Percentiles rank a stretch among this genome's conserved stretches.
phyloP scores from a whole-genome alignment of 2,113 vertebrate species.

The Gymnarchus niloticus region DNA sequence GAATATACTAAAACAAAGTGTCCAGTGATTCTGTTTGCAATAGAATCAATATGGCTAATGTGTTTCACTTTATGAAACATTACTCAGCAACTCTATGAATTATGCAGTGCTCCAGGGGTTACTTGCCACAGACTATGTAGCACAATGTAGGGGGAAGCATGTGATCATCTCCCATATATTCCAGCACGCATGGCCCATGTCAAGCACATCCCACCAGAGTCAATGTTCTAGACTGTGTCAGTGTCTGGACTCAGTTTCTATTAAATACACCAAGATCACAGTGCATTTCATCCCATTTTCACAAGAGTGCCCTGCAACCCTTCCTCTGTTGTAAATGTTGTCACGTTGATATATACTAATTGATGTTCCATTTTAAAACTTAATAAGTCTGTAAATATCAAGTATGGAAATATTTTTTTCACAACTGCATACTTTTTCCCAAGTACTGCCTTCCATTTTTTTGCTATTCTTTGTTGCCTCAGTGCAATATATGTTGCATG shows the following conservation, averaged over 20 bases:
- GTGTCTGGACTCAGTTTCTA: conserved; percentile 43
- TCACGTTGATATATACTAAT: not conserved
- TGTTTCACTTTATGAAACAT: conserved; percentile 50
- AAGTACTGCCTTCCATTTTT: not conserved
- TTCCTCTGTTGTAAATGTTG: not conserved
- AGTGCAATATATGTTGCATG: not conserved
- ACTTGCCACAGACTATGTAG: conserved; percentile 38
- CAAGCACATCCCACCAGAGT: conserved; percentile 50
- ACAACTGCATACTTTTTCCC: not conserved
- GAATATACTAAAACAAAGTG: not conserved
- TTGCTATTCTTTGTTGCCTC: not conserved
- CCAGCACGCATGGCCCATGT: conserved; percentile 46
- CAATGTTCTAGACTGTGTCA: conserved; percentile 54
- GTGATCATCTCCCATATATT: conserved; percentile 49
- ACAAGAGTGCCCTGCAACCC: not conserved
- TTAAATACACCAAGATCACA: not conserved
- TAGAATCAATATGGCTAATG: conserved; percentile 42
- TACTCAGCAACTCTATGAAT: conserved; percentile 50
- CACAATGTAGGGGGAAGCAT: conserved; percentile 38
- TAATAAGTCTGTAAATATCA: not conserved
- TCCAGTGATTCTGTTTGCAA: conserved; percentile 9
- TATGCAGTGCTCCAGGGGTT: conserved; percentile 43
- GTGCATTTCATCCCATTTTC: not conserved
- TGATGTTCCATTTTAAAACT: not conserved
- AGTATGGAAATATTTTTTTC: too few species aligned